Percentiles rank a stretch among this genome's conserved stretches.
Conservation (phyloP, 2,888 invertebrate genomes). For the Dysmachus trigonus region DNA sequence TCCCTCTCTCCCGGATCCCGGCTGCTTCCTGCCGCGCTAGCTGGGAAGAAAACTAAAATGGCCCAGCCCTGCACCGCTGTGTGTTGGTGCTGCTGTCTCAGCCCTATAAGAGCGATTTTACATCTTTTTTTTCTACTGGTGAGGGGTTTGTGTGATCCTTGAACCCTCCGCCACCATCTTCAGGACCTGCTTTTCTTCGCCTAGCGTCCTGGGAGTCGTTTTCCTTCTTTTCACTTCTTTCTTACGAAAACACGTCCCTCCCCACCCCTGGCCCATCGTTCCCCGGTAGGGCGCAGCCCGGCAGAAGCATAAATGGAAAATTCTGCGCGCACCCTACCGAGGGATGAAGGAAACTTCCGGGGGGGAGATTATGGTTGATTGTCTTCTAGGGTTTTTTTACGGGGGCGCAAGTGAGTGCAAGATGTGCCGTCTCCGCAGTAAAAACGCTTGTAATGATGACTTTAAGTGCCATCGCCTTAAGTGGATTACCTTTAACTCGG, state of each 20-base stretch:
- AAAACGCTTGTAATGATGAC: conserved; percentile 65
- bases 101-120: not conserved
- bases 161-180: not conserved
- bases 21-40: not conserved
- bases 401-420: conserved; percentile 65
- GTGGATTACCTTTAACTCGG: conserved; percentile 64
- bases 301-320: conserved; percentile 5
- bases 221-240: not conserved
- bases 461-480: conserved; percentile 64
- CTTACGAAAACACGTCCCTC: not conserved
- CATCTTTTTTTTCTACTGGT: too few species aligned
- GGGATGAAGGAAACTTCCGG: conserved; percentile 5
- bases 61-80: not conserved
- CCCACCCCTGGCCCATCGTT: not conserved
- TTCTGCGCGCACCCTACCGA: not conserved
- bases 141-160: conserved; percentile 28
- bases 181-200: not conserved
- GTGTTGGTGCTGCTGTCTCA: not conserved
- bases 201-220: not conserved
- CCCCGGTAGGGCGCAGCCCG: not conserved
- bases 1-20: not conserved
- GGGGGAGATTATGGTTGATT: conserved; percentile 39
- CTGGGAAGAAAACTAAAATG: not conserved
- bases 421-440: conserved; percentile 64
- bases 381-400: conserved; percentile 48